Evolutionary conservation across 2,113 vertebrate genomes (phyloP).

Genomic region (Ochotona princeps): DNA sequence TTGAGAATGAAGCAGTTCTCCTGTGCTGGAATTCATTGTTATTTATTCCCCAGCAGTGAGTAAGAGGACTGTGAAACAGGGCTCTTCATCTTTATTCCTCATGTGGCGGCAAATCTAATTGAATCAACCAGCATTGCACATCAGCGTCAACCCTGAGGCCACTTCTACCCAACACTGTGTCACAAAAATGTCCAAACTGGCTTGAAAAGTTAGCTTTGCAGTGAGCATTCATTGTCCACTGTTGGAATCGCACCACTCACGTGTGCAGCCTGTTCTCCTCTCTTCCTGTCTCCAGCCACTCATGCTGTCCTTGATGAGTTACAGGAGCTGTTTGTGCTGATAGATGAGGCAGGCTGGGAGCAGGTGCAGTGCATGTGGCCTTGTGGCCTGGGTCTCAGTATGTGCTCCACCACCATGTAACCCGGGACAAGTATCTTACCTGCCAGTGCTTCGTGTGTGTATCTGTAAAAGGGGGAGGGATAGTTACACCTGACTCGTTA

Average conservation of each 20-base stretch:
- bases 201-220: background rate
- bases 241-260: background rate
- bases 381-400: background rate
- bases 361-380: background rate
- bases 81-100: background rate
- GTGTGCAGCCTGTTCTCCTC: background rate
- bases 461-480: background rate
- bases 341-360: background rate
- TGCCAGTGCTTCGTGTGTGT: background rate
- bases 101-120: background rate
- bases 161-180: background rate
- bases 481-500: background rate
- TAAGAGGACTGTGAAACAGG: no score
- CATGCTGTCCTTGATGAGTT: background rate
- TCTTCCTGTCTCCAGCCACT: background rate
- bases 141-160: background rate
- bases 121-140: background rate
- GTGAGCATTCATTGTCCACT: background rate
- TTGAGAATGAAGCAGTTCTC: background rate
- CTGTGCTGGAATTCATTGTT: background rate
- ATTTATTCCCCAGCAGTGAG: background rate
- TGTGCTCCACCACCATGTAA: background rate
- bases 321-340: background rate
- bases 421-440: background rate
- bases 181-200: background rate